Conservation (phyloP, 1,140 invertebrate species). For the Drosophila nigrodunni region DNA sequence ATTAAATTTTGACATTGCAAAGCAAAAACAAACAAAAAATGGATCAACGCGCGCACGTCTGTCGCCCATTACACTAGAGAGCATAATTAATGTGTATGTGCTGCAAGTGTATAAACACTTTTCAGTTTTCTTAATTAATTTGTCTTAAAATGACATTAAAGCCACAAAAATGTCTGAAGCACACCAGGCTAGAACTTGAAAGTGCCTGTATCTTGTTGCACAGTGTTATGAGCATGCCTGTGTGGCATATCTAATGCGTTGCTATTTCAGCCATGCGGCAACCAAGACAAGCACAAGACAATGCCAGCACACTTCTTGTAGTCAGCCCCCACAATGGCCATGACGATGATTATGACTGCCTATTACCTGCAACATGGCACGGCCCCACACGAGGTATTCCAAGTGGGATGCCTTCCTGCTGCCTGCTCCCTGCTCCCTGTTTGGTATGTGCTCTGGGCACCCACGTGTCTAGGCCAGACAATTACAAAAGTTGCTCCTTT, state of each 20-base stretch:
- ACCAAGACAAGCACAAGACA: slow-evolving; percentile 34
- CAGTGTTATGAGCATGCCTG: slow-evolving; percentile 19
- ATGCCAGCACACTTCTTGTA: slow-evolving; percentile 44
- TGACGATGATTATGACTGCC: slow-evolving; percentile 63
- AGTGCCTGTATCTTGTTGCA: slow-evolving; percentile 7
- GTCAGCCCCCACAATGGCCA: slow-evolving; percentile 41
- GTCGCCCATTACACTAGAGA: slow-evolving; percentile 33
- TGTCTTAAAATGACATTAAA: background rate
- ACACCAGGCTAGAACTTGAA: background rate
- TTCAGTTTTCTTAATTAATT: background rate
- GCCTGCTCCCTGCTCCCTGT: background rate
- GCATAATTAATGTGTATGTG: slow-evolving; percentile 5
- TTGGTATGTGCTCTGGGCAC: slow-evolving; percentile 23
- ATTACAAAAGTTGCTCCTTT: slow-evolving; percentile 79
- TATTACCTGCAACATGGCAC: slow-evolving; percentile 59
- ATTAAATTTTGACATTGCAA: slow-evolving; percentile 66
- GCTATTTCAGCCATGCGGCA: slow-evolving; percentile 47
- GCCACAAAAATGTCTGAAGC: background rate
- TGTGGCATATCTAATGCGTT: slow-evolving; percentile 43
- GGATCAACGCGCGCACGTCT: slow-evolving; percentile 12
- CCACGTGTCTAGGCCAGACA: slow-evolving; percentile 73
- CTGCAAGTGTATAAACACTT: background rate
- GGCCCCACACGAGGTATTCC: slow-evolving; percentile 14
- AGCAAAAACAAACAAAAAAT: slow-evolving; percentile 34
- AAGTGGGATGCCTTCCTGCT: slow-evolving; percentile 12